Evolutionary conservation across 1,140 invertebrate species (phyloP), one percentile per base, ranked within the genome.

Genomic region (Spodoptera frugiperda): DNA sequence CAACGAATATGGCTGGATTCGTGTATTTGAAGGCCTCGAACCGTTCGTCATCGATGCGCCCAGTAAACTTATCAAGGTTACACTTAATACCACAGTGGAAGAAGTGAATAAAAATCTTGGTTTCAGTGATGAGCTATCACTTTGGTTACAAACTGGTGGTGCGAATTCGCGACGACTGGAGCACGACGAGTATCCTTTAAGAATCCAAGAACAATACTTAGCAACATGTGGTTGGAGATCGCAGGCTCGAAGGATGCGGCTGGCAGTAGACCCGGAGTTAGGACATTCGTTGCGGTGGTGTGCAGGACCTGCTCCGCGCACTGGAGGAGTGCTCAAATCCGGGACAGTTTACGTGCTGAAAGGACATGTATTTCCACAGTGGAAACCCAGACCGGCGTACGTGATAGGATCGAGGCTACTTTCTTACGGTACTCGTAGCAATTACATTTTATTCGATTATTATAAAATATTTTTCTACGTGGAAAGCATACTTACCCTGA

Each of bases 351-450:
- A 95, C 19, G 93, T 96, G 19, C 87, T 96, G 51, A 96, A 96
- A 87, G 96, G 96, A 49, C 94, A 96, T 76, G 96, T 96, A 67
- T 96, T 96, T 84, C 96, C 96, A 10, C 96, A 96, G 87, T 96
- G 96, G 96, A 96, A 96, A 84, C 93, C 94, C 54, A 90, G 95
- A 73, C 92, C 94, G 9, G 92, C 96, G 6, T 95, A 95, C 76
- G 91, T 96, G 76, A 92, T 96, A 81, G 95, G 95, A 77, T 95
- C 95, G n/a, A 92, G 95, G 74, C 90, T 96, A 48, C 95, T 96
- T 82, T 95, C 96, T 72, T 96, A 95, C 75, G 90, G 90, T 91
- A 79, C n/a, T n/a, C 71, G 88, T 71, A 17, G 33, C 15, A 63
- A 4, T 63, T 63, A 17, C 3, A 17, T 44, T 44, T 3, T 61